phyloP scores from a whole-genome alignment of 2,888 invertebrate species.

The Orgyia antiqua region DNA sequence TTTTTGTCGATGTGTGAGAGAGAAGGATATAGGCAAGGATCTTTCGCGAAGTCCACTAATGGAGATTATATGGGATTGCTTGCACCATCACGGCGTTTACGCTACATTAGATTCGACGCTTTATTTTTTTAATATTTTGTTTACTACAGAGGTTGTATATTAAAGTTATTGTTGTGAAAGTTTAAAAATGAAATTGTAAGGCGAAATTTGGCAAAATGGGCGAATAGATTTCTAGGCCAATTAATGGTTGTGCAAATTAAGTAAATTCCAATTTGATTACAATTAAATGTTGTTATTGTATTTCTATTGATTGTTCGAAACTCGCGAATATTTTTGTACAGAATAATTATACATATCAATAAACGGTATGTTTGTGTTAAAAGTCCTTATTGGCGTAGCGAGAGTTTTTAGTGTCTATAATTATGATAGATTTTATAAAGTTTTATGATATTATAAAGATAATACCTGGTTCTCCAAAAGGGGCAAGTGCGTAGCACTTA shows the following conservation, averaged over 20 bases:
- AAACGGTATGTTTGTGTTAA: no score
- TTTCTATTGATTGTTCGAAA: slow-evolving; percentile 2
- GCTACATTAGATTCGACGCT: slow-evolving; percentile 34
- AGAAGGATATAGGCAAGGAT: slow-evolving; percentile 42
- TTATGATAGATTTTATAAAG: no score
- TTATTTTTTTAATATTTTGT: slow-evolving; percentile 25
- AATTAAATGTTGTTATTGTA: slow-evolving; percentile 6
- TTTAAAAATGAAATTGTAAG: slow-evolving; percentile 22
- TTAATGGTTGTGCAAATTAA: slow-evolving; percentile 12
- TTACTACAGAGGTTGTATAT: slow-evolving; percentile 22
- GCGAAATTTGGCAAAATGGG: slow-evolving; percentile 23
- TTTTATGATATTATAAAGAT: no score
- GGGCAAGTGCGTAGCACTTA: no score
- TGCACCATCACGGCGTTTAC: slow-evolving; percentile 45
- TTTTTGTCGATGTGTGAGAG: slow-evolving; percentile 67
- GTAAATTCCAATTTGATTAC: slow-evolving; percentile 5
- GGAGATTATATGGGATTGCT: slow-evolving; percentile 63
- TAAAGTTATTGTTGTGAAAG: slow-evolving; percentile 23
- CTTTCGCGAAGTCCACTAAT: slow-evolving; percentile 71
- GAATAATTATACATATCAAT: no score
- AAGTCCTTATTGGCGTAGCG: no score
- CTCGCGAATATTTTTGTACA: no score
- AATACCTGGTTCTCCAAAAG: no score
- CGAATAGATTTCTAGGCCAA: slow-evolving; percentile 23
- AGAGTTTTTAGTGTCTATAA: no score